These are phyloP conservation scores for Zaprionus kolodkinae DNA, from an alignment of 1,140 invertebrate species.

Conservation along the genomic window DNA sequence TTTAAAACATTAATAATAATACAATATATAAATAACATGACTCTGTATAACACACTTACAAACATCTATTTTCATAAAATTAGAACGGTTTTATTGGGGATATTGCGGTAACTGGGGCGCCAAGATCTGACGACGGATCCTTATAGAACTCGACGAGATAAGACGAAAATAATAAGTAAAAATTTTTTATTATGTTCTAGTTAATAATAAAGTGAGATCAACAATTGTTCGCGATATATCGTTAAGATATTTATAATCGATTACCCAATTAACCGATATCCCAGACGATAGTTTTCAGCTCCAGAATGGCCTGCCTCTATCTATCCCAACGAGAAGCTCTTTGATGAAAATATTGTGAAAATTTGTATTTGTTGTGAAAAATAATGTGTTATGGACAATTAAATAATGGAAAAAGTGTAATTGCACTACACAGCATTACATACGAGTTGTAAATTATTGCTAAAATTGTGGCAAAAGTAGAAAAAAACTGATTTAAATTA, in stretches of 20 bases:
- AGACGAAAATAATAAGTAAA: no score
- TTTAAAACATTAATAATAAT: neutral
- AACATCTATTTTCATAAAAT: neutral
- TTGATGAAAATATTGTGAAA: constrained; percentile 55
- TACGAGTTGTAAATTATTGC: constrained; percentile 11
- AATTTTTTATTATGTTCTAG: neutral
- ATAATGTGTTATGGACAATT: constrained; percentile 25
- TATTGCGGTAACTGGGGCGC: no score
- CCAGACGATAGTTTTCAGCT: constrained; percentile 19
- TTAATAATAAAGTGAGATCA: neutral
- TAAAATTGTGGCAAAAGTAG: constrained; percentile 6
- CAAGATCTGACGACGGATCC: no score
- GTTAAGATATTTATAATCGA: neutral
- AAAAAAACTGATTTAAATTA: constrained; percentile 21
- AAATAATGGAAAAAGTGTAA: constrained; percentile 38
- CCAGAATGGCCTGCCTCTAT: constrained; percentile 29
- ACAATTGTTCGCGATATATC: neutral
- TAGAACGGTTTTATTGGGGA: neutral
- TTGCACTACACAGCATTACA: constrained; percentile 19
- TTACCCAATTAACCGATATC: constrained; percentile 3
- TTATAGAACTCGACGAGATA: no score
- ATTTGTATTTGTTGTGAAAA: constrained; percentile 41
- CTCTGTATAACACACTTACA: neutral
- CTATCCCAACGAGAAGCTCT: constrained; percentile 35
- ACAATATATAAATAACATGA: no score